Evolutionary conservation across 2,113 vertebrate species (phyloP), one percentile per base, ranked within the genome.

Genomic region (Poeciliopsis occidentalis): DNA sequence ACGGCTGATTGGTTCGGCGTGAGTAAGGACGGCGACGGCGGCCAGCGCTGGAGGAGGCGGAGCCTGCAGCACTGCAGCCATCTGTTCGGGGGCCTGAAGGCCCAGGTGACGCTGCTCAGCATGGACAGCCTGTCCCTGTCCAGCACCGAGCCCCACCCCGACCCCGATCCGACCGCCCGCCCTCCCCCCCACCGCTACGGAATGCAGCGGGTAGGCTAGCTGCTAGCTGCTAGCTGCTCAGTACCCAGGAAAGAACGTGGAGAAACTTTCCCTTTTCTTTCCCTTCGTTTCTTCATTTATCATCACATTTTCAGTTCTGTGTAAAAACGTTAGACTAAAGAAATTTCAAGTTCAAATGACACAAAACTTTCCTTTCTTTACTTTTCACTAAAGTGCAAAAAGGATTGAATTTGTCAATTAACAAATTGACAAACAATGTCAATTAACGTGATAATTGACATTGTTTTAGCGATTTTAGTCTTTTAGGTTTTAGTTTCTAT

Each of bases 1-100:
- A 99, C 98, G 0, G 98, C 98, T 0, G 97, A 99, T 93, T 99
- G 98, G 98, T 99, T 99, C 37, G 98, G 98, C 8, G 96, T 99
- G 83, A 98, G 97, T 91, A 98, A 98, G 85, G 97, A 98, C 87
- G 95, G 94, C 0, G 97, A 98, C 12, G 94, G 95, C 60, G 96
- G 96, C 34, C 97, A 99, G 93, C 96, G 96, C 85, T 99, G 98
- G 98, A 96, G 98, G 90, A 95, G 97, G 87, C 97, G 97, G 93
- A 99, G 96, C 94, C 94, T 99, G 70, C 96, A 97, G 15, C 98
- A 99, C 94, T 99, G 98, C 95, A 97, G 97, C 93, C 94, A 97
- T 83, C 96, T 98, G 61, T 99, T 99, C 0, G 98, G 98, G 74
- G 97, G 96, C 84, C 95, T 99, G 88, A 99, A 99, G 88, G 91